Evolutionary conservation across 2,888 invertebrate genomes (phyloP), one percentile per base, ranked within the genome.

Genomic region (Silvanus unidentatus): DNA sequence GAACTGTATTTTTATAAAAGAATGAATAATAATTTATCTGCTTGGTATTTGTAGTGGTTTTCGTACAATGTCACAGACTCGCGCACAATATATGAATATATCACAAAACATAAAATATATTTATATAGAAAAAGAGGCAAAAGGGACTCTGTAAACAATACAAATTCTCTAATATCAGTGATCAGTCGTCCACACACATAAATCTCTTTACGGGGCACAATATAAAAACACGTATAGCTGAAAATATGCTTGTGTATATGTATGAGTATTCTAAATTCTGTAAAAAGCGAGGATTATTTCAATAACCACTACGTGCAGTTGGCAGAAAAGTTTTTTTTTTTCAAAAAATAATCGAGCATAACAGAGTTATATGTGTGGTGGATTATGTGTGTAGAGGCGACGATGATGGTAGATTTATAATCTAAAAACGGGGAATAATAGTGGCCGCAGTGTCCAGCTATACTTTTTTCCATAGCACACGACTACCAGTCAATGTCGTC

Each of bases 401-500:
- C 22, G 22, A 22, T 22, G 22, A 22, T 22, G 50, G 54, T 52
- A 54, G 59, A 56, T 61, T 62, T 62, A 62, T 63, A 59, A 56
- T 57, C 60, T 54, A 43, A 51, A 11, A 11, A n/a, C 12, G 50
- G 53, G 48, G 60, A 54, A 62, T 62, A 59, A 65, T 64, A 64
- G 65, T 64, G 65, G 63, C 61, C 61, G 62, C 56, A 54, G 45
- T 51, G 54, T 61, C 60, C 61, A 51, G 61, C 55, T 52, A 52
- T 47, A 54, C 58, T 64, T 64, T 64, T 64, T 64, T 55, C 12
- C 22, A 32, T 42, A 28, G 4, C 22, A 8, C 8, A 22, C 54
- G 53, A 57, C 62, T 59, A 67, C 67, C 59, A 64, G 65, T 66
- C 67, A 66, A 65, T 62, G 67, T 67, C 66, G 58, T 44, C 42